Percentiles rank a stretch among this genome's conserved stretches.
Evolutionary conservation across 2,888 invertebrate species (phyloP).

Genomic region (Tenodera sinensis): DNA sequence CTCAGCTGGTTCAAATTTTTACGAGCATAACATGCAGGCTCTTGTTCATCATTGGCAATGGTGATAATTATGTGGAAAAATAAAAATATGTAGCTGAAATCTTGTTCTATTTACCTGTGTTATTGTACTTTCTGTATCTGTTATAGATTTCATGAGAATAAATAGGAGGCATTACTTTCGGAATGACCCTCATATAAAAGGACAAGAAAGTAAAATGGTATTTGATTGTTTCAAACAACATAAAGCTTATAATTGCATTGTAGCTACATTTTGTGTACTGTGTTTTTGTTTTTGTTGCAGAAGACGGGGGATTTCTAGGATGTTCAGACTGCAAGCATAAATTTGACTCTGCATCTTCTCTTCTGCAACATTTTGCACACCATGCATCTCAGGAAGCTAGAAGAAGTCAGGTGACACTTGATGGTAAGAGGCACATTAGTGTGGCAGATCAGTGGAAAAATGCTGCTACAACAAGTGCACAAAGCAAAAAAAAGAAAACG

Average conservation of each 20-base stretch:
- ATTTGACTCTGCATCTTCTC: constrained; percentile 40
- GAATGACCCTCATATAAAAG: no score
- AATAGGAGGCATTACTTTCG: no score
- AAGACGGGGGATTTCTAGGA: constrained; percentile 22
- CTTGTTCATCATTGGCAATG: no score
- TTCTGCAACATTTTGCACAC: constrained; percentile 43
- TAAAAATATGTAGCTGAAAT: no score
- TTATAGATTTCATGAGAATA: no score
- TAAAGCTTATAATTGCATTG: background rate
- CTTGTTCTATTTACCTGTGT: no score
- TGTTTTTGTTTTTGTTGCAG: constrained; percentile 14
- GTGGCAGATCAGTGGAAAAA: background rate
- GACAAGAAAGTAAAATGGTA: no score
- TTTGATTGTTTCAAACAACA: no score
- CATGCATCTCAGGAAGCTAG: constrained; percentile 36
- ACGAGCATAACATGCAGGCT: no score
- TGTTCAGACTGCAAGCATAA: constrained; percentile 40
- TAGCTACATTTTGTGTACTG: background rate
- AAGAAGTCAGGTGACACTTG: background rate
- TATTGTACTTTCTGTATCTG: no score
- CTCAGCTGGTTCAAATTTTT: no score
- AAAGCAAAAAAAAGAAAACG: constrained; percentile 27
- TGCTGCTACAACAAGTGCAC: background rate
- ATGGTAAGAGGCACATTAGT: background rate
- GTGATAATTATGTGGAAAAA: no score